These are phyloP conservation scores for Hemichromis elongatus DNA, from an alignment of 2,113 vertebrate genomes.

Conservation along the genomic window DNA sequence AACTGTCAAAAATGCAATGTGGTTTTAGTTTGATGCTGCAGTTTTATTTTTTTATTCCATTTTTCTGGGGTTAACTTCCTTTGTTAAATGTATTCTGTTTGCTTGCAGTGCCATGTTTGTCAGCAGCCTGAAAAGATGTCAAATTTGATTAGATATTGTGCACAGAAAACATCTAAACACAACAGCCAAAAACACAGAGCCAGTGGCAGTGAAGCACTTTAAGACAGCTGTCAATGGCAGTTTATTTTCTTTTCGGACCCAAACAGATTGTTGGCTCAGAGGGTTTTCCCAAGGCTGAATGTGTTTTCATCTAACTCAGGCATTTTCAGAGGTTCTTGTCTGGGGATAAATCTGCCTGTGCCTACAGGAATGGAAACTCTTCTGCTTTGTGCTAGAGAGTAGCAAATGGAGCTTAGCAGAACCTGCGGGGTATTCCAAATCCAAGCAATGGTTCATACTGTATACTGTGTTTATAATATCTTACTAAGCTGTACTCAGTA, in stretches of 20 bases:
- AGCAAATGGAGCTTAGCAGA: background rate
- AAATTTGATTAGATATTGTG: constrained; percentile 14
- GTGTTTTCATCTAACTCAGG: constrained; percentile 12
- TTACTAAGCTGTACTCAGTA: background rate
- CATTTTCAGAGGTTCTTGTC: constrained; percentile 29
- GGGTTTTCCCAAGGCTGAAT: constrained; percentile 32
- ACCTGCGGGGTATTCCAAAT: background rate
- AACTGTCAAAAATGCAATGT: background rate
- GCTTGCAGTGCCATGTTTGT: background rate
- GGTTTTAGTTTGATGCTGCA: background rate
- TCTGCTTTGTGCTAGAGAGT: constrained; percentile 7
- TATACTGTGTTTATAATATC: background rate
- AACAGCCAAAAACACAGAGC: background rate
- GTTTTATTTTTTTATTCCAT: background rate
- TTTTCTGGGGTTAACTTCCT: background rate
- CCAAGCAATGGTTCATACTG: background rate
- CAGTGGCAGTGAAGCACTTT: background rate
- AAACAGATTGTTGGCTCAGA: constrained; percentile 42
- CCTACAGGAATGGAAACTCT: constrained; percentile 26
- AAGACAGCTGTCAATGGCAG: constrained; percentile 25
- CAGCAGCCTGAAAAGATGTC: constrained; percentile 1
- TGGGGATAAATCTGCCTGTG: constrained; percentile 24
- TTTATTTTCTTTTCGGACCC: constrained; percentile 4
- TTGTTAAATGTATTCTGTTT: background rate
- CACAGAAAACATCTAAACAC: background rate